Base-by-base conservation (phyloP, 2,888 invertebrate species). In the Aphrophora alni region DNA sequence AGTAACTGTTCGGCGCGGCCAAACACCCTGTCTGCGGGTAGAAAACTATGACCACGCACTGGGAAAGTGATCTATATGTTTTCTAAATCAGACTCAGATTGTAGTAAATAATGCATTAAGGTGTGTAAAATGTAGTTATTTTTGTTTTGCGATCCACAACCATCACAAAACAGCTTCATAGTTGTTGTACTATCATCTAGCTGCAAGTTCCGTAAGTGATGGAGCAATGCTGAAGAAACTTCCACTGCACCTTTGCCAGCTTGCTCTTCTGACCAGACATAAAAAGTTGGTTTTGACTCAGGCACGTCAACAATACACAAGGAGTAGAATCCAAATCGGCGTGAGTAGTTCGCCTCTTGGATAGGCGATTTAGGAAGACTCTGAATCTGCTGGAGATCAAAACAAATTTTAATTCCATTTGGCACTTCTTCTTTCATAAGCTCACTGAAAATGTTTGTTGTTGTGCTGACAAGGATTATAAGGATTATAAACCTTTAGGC, bases 191-290 rank as follows among this genome's bases (percentile, higher is more conserved):
- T 14, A 44, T 44, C 12, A 14, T 44, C 14, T 44, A 14, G 14
- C 10, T 10, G 14, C 14, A 14, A 7, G 28, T 27, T 25, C 72
- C n/a, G n/a, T n/a, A n/a, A n/a, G n/a, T n/a, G n/a, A n/a, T n/a
- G n/a, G n/a, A n/a, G n/a, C n/a, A n/a, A n/a, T 17, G 78, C 72
- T 25, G 44, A 78, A 25, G 73, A 78, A 24, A 78, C 24, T 51
- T 78, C 78, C 25, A 14, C 21, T n/a, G 51, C 12, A 2, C 75
- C 79, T 79, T 59, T 79, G 2, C 75, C 79, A 10, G 79, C 79
- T 38, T 72, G 74, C n/a, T 68, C 75, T 69, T 79, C 79, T 14
- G 79, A 68, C 75, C 75, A 79, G 12, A 51, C 27, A 21, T 79
- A 79, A 75, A 79, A 78, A 25, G 8, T 38, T 5, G 78, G 73